phyloP scores from a whole-genome alignment of 2,797 vertebrate species.

The Sebastes taczanowskii region DNA sequence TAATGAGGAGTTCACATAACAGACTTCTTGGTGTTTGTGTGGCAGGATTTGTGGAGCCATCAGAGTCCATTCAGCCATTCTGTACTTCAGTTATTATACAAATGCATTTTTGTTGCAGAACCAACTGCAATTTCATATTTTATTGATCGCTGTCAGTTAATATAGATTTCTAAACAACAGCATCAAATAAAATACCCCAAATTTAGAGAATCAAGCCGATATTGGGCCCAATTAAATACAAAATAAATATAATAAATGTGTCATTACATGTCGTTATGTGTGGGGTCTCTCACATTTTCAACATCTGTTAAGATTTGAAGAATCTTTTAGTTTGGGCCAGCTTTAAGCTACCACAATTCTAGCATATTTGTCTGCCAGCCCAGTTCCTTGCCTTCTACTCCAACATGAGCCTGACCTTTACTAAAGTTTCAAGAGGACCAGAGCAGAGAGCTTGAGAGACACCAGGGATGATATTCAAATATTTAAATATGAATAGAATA shows the following conservation, averaged over 20 bases:
- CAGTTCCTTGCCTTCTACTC: background rate
- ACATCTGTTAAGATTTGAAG: no score
- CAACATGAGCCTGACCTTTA: background rate
- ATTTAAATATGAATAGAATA: no score
- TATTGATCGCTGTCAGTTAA: background rate
- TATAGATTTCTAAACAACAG: background rate
- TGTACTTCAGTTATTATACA: background rate
- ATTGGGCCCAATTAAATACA: no score
- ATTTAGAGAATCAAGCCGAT: no score
- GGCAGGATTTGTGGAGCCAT: slow-evolving; percentile 17
- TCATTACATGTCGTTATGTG: no score
- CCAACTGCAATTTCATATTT: background rate
- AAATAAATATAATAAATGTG: no score
- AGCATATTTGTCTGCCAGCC: background rate
- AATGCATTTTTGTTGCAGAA: background rate
- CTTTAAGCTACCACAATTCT: background rate
- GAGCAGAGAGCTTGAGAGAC: no score
- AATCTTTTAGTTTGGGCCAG: no score
- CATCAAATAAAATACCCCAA: background rate
- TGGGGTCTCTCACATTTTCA: no score
- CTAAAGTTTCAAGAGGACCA: background rate
- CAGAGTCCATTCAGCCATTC: background rate
- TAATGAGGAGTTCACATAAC: background rate
- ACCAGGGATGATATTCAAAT: no score
- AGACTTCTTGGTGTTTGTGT: background rate